A percentile compares a stretch with the other conserved stretches of the same genome.
Evolutionary conservation across 1,140 invertebrate genomes (phyloP).

Genomic region (Heliconius congener): DNA sequence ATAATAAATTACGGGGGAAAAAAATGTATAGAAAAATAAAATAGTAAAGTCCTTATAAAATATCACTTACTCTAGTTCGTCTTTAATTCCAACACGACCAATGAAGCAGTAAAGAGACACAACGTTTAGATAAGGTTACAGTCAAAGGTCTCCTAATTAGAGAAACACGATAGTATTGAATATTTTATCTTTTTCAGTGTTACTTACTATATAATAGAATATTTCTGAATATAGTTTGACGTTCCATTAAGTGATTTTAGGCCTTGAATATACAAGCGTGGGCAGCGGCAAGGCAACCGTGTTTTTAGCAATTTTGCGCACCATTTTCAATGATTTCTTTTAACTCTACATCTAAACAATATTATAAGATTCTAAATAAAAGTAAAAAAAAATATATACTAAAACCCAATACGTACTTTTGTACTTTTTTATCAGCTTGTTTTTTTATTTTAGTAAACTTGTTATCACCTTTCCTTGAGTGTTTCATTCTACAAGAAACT

Average conservation of each 20-base stretch:
- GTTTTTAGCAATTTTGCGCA: slow-evolving; percentile 48
- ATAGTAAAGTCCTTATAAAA: background rate
- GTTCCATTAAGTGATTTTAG: slow-evolving; percentile 30
- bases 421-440: slow-evolving; percentile 70
- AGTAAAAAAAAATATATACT: background rate
- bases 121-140: slow-evolving; percentile 14
- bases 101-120: slow-evolving; percentile 11
- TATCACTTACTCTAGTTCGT: background rate
- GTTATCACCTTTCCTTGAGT: slow-evolving; percentile 61
- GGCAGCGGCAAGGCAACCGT: slow-evolving; percentile 50
- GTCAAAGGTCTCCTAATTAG: slow-evolving; percentile 8
- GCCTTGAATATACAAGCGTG: slow-evolving; percentile 57
- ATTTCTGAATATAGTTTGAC: background rate
- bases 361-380: slow-evolving; percentile 4
- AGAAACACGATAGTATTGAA: background rate
- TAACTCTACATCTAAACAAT: slow-evolving; percentile 7
- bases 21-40: background rate
- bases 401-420: slow-evolving; percentile 55
- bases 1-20: background rate
- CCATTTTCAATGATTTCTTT: slow-evolving; percentile 18
- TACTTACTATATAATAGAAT: background rate
- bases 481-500: slow-evolving; percentile 48
- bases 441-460: slow-evolving; percentile 70
- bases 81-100: background rate
- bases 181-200: background rate